phyloP scores from a whole-genome alignment of 2,797 vertebrate genomes.

The Calcarius lapponicus region DNA sequence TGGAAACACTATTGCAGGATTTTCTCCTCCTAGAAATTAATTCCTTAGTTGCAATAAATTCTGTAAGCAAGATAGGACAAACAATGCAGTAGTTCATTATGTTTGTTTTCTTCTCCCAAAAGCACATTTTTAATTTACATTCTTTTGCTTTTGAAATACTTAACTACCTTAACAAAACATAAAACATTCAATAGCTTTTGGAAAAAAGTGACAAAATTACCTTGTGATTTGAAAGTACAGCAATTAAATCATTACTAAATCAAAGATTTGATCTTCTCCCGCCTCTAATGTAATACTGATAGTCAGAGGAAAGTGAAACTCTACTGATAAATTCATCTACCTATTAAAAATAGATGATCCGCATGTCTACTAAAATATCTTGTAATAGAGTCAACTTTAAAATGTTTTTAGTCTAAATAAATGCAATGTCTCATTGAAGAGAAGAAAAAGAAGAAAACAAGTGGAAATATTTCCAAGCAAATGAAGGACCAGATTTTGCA shows the following conservation, averaged over 20 bases:
- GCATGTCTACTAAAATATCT: background rate
- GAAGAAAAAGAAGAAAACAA: background rate
- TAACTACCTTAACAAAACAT: background rate
- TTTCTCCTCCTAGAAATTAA: background rate
- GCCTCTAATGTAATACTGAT: background rate
- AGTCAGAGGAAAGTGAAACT: background rate
- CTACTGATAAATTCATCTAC: background rate
- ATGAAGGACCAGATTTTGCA: background rate
- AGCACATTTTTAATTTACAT: background rate
- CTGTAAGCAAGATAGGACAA: background rate
- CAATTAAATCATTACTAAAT: background rate
- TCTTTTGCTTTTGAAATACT: background rate
- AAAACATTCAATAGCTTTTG: background rate
- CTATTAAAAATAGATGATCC: background rate
- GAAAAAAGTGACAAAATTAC: background rate
- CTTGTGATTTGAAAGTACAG: background rate
- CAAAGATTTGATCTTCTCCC: background rate
- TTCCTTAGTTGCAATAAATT: background rate
- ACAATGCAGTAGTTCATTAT: background rate
- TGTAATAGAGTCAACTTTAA: background rate
- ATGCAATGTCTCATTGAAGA: background rate
- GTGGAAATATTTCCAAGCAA: background rate
- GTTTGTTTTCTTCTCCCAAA: conserved; percentile 2
- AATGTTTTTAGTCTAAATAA: background rate
- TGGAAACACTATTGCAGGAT: background rate